phyloP scores from a whole-genome alignment of 2,888 invertebrate genomes.

The Pheosia tremula region DNA sequence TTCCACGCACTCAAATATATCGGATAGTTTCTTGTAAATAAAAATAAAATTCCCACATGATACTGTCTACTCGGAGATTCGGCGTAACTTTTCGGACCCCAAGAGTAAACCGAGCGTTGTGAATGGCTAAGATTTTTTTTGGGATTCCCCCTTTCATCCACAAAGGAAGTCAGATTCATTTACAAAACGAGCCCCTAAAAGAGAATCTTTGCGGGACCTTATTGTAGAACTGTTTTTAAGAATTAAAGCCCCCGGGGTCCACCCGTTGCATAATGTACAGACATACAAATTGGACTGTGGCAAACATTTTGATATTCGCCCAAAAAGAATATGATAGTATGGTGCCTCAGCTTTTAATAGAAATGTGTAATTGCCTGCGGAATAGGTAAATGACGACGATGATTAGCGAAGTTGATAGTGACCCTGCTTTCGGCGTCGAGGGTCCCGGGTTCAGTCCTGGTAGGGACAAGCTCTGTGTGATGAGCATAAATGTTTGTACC shows the following conservation, averaged over 20 bases:
- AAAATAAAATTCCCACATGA: constrained; percentile 58
- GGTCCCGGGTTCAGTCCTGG: too few species aligned
- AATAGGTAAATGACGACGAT: too few species aligned
- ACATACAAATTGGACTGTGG: constrained; percentile 8
- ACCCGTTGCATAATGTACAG: constrained; percentile 46
- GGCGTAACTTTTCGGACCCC: constrained; percentile 58
- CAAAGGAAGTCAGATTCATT: constrained; percentile 74
- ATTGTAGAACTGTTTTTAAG: constrained; percentile 67
- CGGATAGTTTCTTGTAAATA: constrained; percentile 11
- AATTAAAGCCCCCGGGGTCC: constrained; percentile 56
- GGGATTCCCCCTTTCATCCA: constrained; percentile 66
- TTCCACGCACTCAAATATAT: too few species aligned
- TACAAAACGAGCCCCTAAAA: constrained; percentile 67
- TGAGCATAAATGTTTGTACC: too few species aligned
- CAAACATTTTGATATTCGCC: constrained; percentile 5
- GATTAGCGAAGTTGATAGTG: too few species aligned
- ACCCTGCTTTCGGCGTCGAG: too few species aligned
- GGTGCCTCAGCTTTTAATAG: not conserved
- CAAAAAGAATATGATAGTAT: not conserved
- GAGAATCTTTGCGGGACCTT: constrained; percentile 70
- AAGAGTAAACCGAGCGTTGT: constrained; percentile 67
- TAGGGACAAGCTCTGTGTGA: too few species aligned
- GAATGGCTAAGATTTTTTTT: constrained; percentile 65
- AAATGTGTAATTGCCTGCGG: too few species aligned
- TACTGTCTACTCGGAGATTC: constrained; percentile 48